phyloP scores from a whole-genome alignment of 2,113 vertebrate genomes.

The Crocuta crocuta region DNA sequence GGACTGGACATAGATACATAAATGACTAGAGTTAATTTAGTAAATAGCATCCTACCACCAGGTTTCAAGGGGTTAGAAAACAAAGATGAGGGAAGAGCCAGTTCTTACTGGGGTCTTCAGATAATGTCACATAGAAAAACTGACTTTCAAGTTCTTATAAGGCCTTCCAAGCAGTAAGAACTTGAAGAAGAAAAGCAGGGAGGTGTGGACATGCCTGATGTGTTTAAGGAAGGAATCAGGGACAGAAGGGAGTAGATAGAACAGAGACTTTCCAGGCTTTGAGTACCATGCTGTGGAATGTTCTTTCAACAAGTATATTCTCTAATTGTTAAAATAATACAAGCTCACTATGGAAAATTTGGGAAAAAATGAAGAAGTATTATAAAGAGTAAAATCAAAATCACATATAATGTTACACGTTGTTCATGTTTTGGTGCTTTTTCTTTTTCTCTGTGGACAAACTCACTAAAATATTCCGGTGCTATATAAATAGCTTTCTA shows the following conservation, averaged over 20 bases:
- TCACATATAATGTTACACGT: not conserved
- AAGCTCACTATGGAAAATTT: not conserved
- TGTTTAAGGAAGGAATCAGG: not conserved
- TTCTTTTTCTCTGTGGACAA: not conserved
- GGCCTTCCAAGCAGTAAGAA: not conserved
- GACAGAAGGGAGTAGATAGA: not conserved
- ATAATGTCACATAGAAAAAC: not conserved
- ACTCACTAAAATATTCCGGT: not conserved
- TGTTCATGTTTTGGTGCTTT: not conserved
- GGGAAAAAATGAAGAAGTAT: not conserved
- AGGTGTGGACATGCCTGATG: not conserved
- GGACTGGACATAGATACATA: not conserved
- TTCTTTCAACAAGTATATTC: not conserved
- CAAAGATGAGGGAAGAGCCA: not conserved
- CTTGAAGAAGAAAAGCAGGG: not conserved
- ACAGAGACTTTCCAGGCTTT: not conserved
- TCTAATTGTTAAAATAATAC: slow-evolving; percentile 38
- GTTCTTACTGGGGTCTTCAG: not conserved
- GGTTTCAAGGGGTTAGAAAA: slow-evolving; percentile 17
- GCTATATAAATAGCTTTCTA: not conserved
- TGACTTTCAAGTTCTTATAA: not conserved
- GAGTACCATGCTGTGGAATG: not conserved
- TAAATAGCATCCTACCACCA: not conserved
- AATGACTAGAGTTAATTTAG: slow-evolving; percentile 5
- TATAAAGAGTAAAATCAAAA: slow-evolving; percentile 43